A percentile compares a stretch with the other conserved stretches of the same genome.
phyloP scores from a whole-genome alignment of 2,113 vertebrate species.

The Heterotis niloticus region DNA sequence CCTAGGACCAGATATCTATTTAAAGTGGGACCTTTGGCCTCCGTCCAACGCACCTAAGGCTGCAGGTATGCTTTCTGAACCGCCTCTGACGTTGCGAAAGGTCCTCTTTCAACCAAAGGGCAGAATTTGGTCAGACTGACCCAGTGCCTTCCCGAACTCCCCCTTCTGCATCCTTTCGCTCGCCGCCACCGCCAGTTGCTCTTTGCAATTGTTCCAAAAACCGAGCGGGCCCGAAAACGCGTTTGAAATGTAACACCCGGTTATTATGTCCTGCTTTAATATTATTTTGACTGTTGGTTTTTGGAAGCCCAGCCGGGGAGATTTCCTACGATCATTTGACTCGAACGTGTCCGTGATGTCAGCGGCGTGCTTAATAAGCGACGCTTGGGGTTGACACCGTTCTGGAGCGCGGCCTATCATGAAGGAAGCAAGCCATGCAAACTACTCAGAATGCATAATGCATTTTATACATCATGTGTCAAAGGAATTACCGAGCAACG shows the following conservation, averaged over 20 bases:
- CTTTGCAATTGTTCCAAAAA: neutral
- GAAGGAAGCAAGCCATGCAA: conserved; percentile 70
- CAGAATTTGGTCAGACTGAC: conserved; percentile 78
- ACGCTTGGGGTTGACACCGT: conserved; percentile 23
- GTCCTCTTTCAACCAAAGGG: conserved; percentile 74
- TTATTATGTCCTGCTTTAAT: conserved; percentile 59
- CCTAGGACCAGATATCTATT: neutral
- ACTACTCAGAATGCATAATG: conserved; percentile 77
- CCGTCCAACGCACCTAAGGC: conserved; percentile 50
- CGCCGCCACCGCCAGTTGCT: neutral
- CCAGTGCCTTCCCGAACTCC: neutral
- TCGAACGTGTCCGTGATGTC: conserved; percentile 6
- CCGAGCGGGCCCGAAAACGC: no score
- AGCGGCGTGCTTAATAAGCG: neutral
- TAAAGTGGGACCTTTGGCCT: no score
- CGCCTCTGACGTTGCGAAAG: conserved; percentile 73
- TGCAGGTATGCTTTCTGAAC: conserved; percentile 71
- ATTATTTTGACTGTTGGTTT: conserved; percentile 44
- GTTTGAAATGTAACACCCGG: conserved; percentile 35
- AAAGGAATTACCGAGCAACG: conserved; percentile 74
- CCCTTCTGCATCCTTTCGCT: neutral
- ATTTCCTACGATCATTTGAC: conserved; percentile 14
- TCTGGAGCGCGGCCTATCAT: conserved; percentile 57
- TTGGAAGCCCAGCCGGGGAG: conserved; percentile 20
- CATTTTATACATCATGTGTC: conserved; percentile 77